Conservation (phyloP, 2,113 vertebrate species). For the Macheiramphus alcinus region DNA sequence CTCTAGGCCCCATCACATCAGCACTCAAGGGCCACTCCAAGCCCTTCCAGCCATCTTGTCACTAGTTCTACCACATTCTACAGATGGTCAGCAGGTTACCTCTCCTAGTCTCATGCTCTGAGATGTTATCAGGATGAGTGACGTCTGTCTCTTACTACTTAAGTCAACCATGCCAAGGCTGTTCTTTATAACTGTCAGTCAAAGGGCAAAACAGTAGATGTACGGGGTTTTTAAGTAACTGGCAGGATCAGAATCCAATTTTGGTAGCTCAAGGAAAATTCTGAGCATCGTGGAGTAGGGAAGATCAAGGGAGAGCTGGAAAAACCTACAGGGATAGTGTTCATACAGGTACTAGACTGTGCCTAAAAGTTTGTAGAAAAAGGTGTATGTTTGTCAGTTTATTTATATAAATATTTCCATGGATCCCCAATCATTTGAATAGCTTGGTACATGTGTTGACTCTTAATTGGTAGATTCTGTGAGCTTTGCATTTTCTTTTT, state of each 20-base stretch:
- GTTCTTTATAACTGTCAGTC: neutral
- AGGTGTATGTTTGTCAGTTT: neutral
- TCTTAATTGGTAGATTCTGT: neutral
- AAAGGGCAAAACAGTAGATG: neutral
- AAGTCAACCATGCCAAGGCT: accelerated
- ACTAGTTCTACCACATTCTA: neutral
- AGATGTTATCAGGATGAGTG: neutral
- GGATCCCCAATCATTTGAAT: neutral
- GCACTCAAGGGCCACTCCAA: neutral
- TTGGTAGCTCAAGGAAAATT: neutral
- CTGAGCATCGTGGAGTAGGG: too few species aligned
- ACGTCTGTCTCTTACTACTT: neutral
- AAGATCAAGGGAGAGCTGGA: neutral
- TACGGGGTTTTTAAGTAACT: neutral
- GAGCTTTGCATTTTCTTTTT: neutral
- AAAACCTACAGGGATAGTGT: neutral
- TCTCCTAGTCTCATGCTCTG: neutral
- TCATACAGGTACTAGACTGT: neutral
- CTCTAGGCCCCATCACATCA: neutral
- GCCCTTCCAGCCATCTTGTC: neutral
- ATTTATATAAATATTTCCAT: neutral
- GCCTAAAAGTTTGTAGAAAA: neutral
- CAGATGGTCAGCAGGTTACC: neutral
- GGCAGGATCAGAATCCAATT: neutral
- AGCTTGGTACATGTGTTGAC: neutral